Conservation (phyloP, 2,888 invertebrate genomes). For the Sphinx pinastri region DNA sequence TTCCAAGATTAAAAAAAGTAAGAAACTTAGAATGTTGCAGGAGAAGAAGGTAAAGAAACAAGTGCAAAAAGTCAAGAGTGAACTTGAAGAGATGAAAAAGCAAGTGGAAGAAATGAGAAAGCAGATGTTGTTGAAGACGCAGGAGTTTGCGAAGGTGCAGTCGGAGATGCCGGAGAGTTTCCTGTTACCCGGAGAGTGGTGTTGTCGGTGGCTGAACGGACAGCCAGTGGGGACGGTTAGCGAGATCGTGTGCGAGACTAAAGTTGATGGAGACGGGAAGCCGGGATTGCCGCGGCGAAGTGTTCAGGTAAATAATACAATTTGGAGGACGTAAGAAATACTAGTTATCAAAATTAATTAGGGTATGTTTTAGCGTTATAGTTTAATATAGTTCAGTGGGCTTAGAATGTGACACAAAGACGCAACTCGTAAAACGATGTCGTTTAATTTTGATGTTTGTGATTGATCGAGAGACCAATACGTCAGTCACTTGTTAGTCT, state of each 20-base stretch:
- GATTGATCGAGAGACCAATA: no score
- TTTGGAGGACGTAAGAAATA: neutral
- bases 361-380: no score
- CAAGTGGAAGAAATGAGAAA: constrained; percentile 71
- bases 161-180: constrained; percentile 60
- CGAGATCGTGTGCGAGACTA: constrained; percentile 69
- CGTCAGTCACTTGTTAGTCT: no score
- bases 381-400: no score
- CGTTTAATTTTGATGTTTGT: no score
- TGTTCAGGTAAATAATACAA: constrained; percentile 60
- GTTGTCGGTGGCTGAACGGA: constrained; percentile 88
- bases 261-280: constrained; percentile 62
- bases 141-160: constrained; percentile 24
- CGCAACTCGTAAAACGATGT: no score
- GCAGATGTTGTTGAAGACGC: constrained; percentile 60
- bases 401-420: no score
- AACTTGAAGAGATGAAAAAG: constrained; percentile 67
- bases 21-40: constrained; percentile 58
- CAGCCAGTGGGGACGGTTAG: constrained; percentile 85
- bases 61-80: constrained; percentile 66
- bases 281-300: constrained; percentile 70
- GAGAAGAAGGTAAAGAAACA: constrained; percentile 68
- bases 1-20: constrained; percentile 63
- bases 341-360: no score
- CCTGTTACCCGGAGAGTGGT: constrained; percentile 84